Evolutionary conservation across 2,113 vertebrate genomes (phyloP), one percentile per base, ranked within the genome.

Genomic region (Leiothrix lutea): DNA sequence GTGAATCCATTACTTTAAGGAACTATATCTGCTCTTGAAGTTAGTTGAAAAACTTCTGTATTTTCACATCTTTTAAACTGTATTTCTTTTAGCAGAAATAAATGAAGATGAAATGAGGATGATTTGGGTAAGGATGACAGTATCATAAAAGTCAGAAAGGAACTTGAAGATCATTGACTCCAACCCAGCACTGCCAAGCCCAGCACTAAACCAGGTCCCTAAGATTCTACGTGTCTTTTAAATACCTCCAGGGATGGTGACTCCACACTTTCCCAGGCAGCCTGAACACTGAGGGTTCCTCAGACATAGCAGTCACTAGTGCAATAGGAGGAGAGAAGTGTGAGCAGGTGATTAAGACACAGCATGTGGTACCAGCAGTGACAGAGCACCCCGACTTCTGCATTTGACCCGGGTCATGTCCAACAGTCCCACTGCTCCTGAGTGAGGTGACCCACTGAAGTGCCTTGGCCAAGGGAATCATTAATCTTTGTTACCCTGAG

Each of bases 381-480:
- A 54, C 3, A 4, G 61, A 48, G 24, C 45, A 56, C 8, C 44
- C n/a, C 0, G 0, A 22, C 10, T 44, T 50, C 62, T 69, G 73
- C 58, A 7, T 66, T 25, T 75, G 87, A 36, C 42, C 33, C 35
- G 14, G 70, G 24, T 23, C 1, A 0, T 21, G 35, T 5, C 8
- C 4, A 87, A 29, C 61, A 65, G n/a, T 28, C 88, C 45, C 25
- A 28, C 2, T 73, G 50, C 60, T 88, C 57, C 71, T 47, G 42
- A 64, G 62, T 0, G 2, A 73, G 61, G 61, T 17, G 58, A 91
- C 42, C 79, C 60, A 54, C 2, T 40, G 31, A 69, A 71, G 47
- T 10, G 44, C 35, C 33, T 80, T 70, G 58, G 89, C 53, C 5
- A 7, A 75, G 36, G 44, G 19, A 86, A 64, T 47, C 28, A 53